These are phyloP conservation scores for Proteles cristata DNA, from an alignment of 2,113 vertebrate species.

Conservation along the genomic window DNA sequence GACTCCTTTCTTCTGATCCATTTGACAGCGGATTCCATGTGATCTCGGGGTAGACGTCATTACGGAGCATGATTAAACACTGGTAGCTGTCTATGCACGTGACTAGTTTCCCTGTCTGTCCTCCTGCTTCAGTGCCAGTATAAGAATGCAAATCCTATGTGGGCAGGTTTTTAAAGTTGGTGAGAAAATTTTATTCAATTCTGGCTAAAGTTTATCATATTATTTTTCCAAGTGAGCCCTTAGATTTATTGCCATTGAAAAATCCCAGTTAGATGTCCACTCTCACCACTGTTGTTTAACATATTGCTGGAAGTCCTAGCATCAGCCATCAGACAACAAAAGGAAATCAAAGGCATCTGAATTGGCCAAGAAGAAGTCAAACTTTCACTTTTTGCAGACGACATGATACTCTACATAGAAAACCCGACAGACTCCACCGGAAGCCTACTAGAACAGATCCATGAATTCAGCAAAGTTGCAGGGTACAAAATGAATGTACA, in stretches of 20 bases:
- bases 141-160: background rate
- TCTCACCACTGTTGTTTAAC: no score
- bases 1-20: background rate
- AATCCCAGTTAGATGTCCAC: background rate
- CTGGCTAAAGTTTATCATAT: conserved; percentile 11
- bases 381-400: no score
- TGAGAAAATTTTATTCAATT: conserved; percentile 9
- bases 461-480: no score
- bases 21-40: background rate
- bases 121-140: background rate
- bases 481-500: no score
- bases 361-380: no score
- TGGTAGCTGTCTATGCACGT: background rate
- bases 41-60: background rate
- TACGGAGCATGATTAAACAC: background rate
- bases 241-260: background rate
- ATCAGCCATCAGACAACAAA: no score
- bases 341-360: no score
- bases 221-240: background rate
- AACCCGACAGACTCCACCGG: no score
- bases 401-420: no score
- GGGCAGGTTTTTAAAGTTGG: conserved; percentile 11
- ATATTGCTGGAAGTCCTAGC: no score
- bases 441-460: no score
- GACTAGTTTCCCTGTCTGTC: background rate